Evolutionary conservation across 2,888 invertebrate species (phyloP).

Genomic region (Diachrysia chrysitis): DNA sequence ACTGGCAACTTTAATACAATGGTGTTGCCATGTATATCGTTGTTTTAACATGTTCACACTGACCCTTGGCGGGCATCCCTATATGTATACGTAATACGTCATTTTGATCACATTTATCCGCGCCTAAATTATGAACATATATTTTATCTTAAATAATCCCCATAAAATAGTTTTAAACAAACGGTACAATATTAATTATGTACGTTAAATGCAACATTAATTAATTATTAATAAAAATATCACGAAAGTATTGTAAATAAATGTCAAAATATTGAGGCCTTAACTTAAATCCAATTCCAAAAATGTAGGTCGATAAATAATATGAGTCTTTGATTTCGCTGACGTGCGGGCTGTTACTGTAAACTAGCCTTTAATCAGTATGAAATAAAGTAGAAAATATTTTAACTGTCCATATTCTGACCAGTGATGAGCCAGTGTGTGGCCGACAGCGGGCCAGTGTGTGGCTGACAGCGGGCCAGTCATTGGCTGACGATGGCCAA

Average conservation of each 20-base stretch:
- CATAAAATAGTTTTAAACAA: conserved; percentile 32
- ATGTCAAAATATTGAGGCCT: conserved; percentile 32
- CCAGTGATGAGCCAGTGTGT: background rate
- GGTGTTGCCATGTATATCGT: conserved; percentile 57
- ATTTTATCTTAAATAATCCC: conserved; percentile 54
- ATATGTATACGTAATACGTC: conserved; percentile 66
- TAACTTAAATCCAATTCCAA: conserved; percentile 3
- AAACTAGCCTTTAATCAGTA: background rate
- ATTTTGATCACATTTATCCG: conserved; percentile 69
- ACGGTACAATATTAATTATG: conserved; percentile 22
- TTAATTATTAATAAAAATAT: conserved; percentile 18
- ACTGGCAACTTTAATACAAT: conserved; percentile 55
- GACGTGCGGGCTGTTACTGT: background rate
- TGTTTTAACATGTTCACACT: conserved; percentile 55
- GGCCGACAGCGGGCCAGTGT: background rate
- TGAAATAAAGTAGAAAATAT: background rate
- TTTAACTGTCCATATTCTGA: background rate
- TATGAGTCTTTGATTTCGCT: background rate
- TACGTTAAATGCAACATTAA: conserved; percentile 30
- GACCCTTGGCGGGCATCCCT: conserved; percentile 59
- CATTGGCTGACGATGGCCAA: background rate
- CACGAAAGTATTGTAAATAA: conserved; percentile 8
- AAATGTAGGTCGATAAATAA: background rate
- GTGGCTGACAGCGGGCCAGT: too few species aligned
- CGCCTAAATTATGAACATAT: conserved; percentile 61